Evolutionary conservation across 2,888 invertebrate species (phyloP), one percentile per base, ranked within the genome.

Genomic region (Noctua pronuba): DNA sequence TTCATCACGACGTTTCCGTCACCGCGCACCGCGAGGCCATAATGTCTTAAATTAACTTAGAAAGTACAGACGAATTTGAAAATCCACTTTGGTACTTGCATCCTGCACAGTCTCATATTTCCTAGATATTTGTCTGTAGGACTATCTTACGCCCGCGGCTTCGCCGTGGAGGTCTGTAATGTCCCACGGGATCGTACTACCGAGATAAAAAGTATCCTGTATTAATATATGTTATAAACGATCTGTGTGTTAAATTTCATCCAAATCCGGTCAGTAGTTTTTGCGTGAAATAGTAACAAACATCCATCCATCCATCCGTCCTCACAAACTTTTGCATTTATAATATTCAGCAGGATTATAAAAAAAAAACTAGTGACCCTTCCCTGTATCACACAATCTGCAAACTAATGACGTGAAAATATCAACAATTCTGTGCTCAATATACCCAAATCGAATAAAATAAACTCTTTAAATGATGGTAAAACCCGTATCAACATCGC

Each of bases 1-100:
- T 46, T 77, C 78, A 13, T 77, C 52, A 77, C 44, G 75, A 44
- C 24, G 28, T 55, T 76, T 55, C 35, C 52, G 21, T 44, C 21
- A 44, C 49, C 41, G 52, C 76, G 21, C 21, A 44, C 49, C 41
- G 52, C 76, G 21, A 38, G 7, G 18, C 35, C 24, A 38, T 75
- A 24, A 38, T 18, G 11, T 28, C 55, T n/a, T 46, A 62, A 44
- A 49, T 62, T 75, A 75, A 75, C 38, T 62, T 62, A 38, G 75
- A 75, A 62, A 75, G 49, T 75, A 49, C 28, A 75, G 24, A 49
- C 13, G 8, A 52, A 55, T 24, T 72, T 55, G 16, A 58, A 73
- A 73, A 44, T 13, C 6, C 8, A 35, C 21, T n/a, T 58, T 73
- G 10, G 1, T 31, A 44, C 41, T 70, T 31, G 24, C 31, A 41